phyloP scores from a whole-genome alignment of 2,113 vertebrate species.

The Scytalopus superciliaris region DNA sequence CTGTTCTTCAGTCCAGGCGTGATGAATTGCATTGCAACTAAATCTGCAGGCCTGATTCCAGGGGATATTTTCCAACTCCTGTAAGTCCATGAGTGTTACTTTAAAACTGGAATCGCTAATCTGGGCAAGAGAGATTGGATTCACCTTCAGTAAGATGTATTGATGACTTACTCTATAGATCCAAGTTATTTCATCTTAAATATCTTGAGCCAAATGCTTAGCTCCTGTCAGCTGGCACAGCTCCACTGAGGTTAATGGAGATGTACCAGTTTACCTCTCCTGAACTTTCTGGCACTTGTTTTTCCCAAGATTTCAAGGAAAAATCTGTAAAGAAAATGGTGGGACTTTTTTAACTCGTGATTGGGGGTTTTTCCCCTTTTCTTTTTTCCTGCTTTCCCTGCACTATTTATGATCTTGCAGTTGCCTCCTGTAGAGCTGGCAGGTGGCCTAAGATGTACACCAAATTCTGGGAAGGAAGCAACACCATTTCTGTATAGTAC shows the following conservation, averaged over 20 bases:
- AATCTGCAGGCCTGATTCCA: not conserved
- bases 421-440: slow-evolving; percentile 60
- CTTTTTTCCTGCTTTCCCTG: slow-evolving; percentile 28
- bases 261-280: not conserved
- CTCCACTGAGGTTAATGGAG: not conserved
- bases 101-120: not conserved
- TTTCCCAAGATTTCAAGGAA: not conserved
- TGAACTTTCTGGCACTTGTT: not conserved
- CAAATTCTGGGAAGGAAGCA: slow-evolving; percentile 65
- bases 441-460: slow-evolving; percentile 50
- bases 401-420: slow-evolving; percentile 47
- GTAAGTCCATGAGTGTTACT: not conserved
- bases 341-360: not conserved
- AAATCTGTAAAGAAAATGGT: not conserved
- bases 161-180: not conserved
- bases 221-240: not conserved
- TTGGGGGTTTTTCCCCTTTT: not conserved
- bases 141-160: not conserved
- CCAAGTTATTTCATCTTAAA: not conserved
- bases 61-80: not conserved
- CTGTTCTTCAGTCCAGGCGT: not conserved
- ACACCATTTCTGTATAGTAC: slow-evolving; percentile 41
- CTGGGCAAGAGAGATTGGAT: not conserved
- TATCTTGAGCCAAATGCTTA: not conserved
- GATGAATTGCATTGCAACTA: not conserved